Evolutionary conservation across 2,888 invertebrate genomes (phyloP).

Genomic region (Papilio elwesi): DNA sequence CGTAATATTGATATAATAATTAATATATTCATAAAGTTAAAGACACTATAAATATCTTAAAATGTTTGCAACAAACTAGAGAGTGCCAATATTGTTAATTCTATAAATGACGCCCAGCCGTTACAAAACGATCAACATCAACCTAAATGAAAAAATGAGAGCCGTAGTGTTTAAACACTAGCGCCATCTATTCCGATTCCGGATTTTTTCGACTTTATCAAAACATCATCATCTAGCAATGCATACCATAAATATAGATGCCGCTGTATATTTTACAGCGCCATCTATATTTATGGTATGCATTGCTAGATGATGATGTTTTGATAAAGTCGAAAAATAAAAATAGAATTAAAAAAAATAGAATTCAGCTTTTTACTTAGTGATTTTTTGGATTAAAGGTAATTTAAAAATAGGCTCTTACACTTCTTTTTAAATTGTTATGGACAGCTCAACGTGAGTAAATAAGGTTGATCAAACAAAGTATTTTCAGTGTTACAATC

Average conservation of each 20-base stretch:
- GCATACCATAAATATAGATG: slow-evolving; percentile 6
- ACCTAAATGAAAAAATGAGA: slow-evolving; percentile 39
- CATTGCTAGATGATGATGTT: not conserved
- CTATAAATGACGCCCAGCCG: slow-evolving; percentile 43
- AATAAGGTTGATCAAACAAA: too few relatives aligned
- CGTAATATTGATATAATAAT: not conserved
- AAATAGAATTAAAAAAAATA: too few relatives aligned
- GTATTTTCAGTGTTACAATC: too few relatives aligned
- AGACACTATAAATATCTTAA: not conserved
- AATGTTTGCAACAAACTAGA: slow-evolving; percentile 27
- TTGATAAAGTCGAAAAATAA: not conserved
- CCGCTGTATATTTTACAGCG: not conserved
- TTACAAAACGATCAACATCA: slow-evolving; percentile 38
- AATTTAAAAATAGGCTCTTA: too few relatives aligned
- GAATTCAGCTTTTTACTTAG: too few relatives aligned
- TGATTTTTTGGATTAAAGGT: too few relatives aligned
- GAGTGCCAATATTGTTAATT: slow-evolving; percentile 32
- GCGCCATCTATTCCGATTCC: slow-evolving; percentile 38
- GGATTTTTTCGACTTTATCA: not conserved
- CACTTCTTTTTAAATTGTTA: too few relatives aligned
- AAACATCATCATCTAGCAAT: not conserved
- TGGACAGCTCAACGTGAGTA: too few relatives aligned
- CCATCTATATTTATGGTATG: slow-evolving; percentile 10
- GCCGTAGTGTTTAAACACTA: not conserved
- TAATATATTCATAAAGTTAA: not conserved